Evolutionary conservation across 2,113 vertebrate genomes (phyloP).

Genomic region (Prinia subflava): DNA sequence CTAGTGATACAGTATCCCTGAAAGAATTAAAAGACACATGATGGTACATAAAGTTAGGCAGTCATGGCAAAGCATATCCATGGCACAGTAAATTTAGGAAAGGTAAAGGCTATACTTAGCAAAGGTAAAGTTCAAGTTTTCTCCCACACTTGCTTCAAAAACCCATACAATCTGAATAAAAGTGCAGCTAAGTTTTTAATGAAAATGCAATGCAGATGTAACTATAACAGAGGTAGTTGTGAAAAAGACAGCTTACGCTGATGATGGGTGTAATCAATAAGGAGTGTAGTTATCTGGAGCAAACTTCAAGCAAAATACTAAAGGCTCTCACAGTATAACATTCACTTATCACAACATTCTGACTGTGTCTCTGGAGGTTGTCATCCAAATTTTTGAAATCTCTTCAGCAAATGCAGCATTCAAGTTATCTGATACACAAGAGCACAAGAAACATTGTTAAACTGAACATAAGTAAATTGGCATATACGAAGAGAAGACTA

Average conservation of each 20-base stretch:
- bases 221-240: not conserved
- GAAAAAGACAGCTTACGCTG: not conserved
- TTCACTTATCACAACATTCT: not conserved
- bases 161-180: not conserved
- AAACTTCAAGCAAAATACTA: not conserved
- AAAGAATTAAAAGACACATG: not conserved
- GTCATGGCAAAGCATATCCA: not conserved
- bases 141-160: not conserved
- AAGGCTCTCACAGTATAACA: not conserved
- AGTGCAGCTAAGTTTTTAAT: not conserved
- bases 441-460: not conserved
- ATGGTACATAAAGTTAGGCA: not conserved
- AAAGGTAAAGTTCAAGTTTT: not conserved
- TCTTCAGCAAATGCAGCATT: not conserved
- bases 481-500: not conserved
- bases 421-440: not conserved
- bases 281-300: not conserved
- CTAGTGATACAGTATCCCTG: not conserved
- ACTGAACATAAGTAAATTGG: not conserved
- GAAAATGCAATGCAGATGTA: not conserved
- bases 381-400: not conserved
- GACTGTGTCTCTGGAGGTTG: not conserved
- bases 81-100: not conserved
- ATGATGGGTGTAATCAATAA: not conserved
- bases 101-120: not conserved